phyloP scores from a whole-genome alignment of 2,888 invertebrate genomes.

The Leptinotarsa peninsularis region DNA sequence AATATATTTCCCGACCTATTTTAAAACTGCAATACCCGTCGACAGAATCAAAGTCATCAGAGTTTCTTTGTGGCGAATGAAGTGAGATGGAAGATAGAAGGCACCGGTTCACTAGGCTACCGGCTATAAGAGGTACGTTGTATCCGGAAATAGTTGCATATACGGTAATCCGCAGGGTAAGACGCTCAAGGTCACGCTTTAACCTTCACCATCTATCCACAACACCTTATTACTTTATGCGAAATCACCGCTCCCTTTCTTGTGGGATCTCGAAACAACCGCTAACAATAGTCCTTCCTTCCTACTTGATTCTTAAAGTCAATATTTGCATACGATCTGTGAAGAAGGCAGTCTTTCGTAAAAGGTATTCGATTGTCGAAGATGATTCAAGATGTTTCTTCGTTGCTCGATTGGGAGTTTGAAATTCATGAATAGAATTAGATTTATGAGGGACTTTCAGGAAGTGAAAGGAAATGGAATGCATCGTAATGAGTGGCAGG shows the following conservation, averaged over 20 bases:
- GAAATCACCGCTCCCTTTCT: constrained; percentile 43
- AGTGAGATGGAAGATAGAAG: constrained; percentile 8
- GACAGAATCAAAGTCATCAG: constrained; percentile 3
- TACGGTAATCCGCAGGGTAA: constrained; percentile 56
- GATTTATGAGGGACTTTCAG: no score
- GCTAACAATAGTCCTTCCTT: constrained; percentile 39
- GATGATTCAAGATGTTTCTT: constrained; percentile 8
- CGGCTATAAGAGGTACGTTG: constrained; percentile 12
- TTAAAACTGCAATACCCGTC: background rate
- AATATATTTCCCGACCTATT: no score
- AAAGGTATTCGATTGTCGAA: constrained; percentile 5
- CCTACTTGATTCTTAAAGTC: constrained; percentile 39
- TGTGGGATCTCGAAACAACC: constrained; percentile 38
- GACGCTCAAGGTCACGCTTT: constrained; percentile 63
- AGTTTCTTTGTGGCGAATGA: background rate
- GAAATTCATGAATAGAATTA: background rate
- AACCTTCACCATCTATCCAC: constrained; percentile 62
- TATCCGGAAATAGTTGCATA: constrained; percentile 25
- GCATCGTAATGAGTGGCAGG: no score
- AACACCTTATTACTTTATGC: constrained; percentile 35
- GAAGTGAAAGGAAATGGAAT: no score
- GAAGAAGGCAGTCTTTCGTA: constrained; percentile 16
- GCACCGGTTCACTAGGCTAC: constrained; percentile 12
- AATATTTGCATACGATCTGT: constrained; percentile 32
- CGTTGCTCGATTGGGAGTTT: background rate